Conservation (phyloP, 1,140 invertebrate genomes). For the Cydia splendana region DNA sequence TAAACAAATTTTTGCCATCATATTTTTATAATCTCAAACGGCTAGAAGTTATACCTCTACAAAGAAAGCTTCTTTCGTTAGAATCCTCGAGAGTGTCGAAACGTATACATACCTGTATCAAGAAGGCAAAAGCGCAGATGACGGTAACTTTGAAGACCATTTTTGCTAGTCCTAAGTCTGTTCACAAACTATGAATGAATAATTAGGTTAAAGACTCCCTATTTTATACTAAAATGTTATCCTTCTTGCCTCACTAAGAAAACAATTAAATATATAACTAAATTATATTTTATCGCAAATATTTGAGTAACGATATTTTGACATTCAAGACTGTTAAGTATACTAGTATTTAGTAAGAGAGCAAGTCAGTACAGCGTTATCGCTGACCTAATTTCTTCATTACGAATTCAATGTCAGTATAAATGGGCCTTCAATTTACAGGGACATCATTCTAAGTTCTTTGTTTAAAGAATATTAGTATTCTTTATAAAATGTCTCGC, state of each 20-base stretch:
- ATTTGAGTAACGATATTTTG: neutral
- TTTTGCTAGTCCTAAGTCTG: neutral
- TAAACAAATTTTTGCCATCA: no score
- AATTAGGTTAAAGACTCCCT: neutral
- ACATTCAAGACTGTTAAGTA: neutral
- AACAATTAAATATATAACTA: neutral
- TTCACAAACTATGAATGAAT: neutral
- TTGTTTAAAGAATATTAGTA: constrained; percentile 11
- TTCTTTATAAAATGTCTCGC: constrained; percentile 33
- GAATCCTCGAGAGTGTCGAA: no score
- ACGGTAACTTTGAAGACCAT: constrained; percentile 46
- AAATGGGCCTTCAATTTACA: neutral
- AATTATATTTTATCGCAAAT: neutral
- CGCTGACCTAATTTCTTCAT: constrained; percentile 1
- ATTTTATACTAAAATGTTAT: neutral
- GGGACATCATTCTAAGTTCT: neutral
- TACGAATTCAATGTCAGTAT: neutral
- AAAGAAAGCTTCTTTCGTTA: no score
- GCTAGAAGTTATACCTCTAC: no score
- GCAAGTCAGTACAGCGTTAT: neutral
- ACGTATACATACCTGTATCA: constrained; percentile 50
- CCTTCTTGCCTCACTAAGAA: neutral
- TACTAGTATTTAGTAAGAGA: neutral
- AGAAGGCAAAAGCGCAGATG: constrained; percentile 46
- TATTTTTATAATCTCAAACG: no score